Evolutionary conservation across 1,140 invertebrate genomes (phyloP), one percentile per base, ranked within the genome.

Genomic region (Philaenus spumarius): DNA sequence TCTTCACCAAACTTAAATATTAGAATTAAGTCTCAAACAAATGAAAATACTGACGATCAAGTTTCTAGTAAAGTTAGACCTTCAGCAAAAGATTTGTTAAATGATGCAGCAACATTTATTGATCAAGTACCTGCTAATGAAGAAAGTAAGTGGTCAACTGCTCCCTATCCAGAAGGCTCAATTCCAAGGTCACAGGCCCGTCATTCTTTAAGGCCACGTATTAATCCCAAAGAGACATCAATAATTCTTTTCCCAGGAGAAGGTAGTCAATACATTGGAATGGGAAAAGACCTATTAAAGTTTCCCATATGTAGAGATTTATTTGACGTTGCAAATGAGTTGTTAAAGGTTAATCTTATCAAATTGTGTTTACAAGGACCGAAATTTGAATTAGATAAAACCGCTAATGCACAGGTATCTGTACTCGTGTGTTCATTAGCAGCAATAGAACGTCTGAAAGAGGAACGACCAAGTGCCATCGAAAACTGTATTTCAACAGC

Each of bases 241-340:
- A 77, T 97, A 39, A 73, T 97, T 45, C 68, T 97, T 30, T 98
- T 97, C 76, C 95, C 95, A 42, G 95, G 95, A 1, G 93, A 97
- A 73, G 92, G 89, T 35, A 81, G 82, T 14, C 89, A 98, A 65
- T 89, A 83, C 77, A 86, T 97, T 19, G 93, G 93, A 19, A 95
- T 95, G 90, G 87, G 86, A 0, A 80, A 83, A 55, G 74, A 86
- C 43, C 75, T 97, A 24, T 57, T 91, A 2, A 75, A 82, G 17
- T 85, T 88, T 67, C 92, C 92, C 0, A 78, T 82, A 57, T 90
- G 87, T 0, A 80, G 79, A 64, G 83, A 92, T 54, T 73, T 99
- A 34, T 99, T 90, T 73, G 79, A 93, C 37, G 77, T 87, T 40
- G 94, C 95, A 0, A 95, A 85, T 67, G 82, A 86, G 64, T 81